Base-by-base conservation (phyloP, 2,888 invertebrate species). In the Hydroisotoma schaefferi region DNA sequence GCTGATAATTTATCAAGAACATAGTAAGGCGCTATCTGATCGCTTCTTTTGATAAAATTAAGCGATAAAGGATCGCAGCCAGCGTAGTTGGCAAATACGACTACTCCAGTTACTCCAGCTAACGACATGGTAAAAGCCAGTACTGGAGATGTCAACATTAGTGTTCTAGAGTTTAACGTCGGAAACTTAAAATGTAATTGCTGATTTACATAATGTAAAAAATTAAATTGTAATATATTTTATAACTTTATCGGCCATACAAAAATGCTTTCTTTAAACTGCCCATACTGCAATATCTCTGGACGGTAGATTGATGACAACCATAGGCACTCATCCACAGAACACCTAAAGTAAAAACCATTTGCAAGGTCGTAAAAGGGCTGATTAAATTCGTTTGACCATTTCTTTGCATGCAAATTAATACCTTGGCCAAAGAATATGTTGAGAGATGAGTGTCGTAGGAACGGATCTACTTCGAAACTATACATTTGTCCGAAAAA, bases 1-100 rank as follows among this genome's bases (percentile, higher is more conserved):
- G 75, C 68, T 4, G 76, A 74, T 44, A 80, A 68, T 26, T 75
- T 73, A 61, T 80, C 78, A 75, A 79, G 76, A 15, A 80, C 79
- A 71, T 78, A 80, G 58, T 77, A 74, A 1, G 80, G 79, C 38
- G 72, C 69, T 43, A 73, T 72, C 49, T 73, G 69, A 56, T 75
- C 74, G 38, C 65, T 66, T 20, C 62, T 65, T 10, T 59, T 58
- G 59, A 74, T 74, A 33, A 73, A 65, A 1, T 74, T 74, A 6
- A 71, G 56, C 10, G 73, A 63, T 46, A 77, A 68, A 1, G 78
- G 78, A 61, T 72, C 72, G 57, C 72, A 78, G 28, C 73, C 73
- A 44, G 74, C 74, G 69, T 77, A 78, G 61, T 75, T 75, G 2
- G 77, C 77, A 67, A 76, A 78, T 58, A 77, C 73, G 4, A 77